Base-by-base conservation (phyloP, 1,140 invertebrate species). In the Euglossa dilemma region DNA sequence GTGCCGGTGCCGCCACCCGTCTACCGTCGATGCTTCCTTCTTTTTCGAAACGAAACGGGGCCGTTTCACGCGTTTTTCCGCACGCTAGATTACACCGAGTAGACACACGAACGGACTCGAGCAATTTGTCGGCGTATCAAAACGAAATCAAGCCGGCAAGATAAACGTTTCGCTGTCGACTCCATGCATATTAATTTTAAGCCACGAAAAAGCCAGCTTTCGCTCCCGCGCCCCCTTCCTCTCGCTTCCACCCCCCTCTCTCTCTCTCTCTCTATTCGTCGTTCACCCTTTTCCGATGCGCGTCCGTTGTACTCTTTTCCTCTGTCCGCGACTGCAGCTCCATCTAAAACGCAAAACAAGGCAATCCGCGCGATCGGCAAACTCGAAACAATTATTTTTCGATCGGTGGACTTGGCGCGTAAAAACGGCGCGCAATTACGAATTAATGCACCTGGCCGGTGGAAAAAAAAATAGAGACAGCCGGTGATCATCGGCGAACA, bases 111-210 rank as follows among this genome's bases (percentile, higher is more conserved):
- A 61, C 77, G 71, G 70, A 64, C 89, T 87, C 66, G 81, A 78
- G 91, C 91, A 90, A 93, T 94, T 93, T 92, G 93, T 93, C 92
- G 91, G 89, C 89, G 91, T 93, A 94, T 94, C 93, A 93, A 94
- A 93, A 93, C 90, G 93, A 94, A 94, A 94, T 93, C 93, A 93
- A 92, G 91, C 92, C 83, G 80, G 92, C 93, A 93, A 93, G 92
- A 93, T 93, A 94, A 94, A 94, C 92, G 93, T 93, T 93, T 92
- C 89, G 88, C 91, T 87, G 90, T 88, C 90, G 89, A 89, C 88
- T 90, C 92, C 93, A 94, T 94, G 93, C 93, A 94, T 94, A 93
- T 94, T 94, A 94, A 94, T 94, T 94, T 93, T 94, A 94, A 94
- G 92, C 93, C 91, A 87, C 88, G 89, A 92, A 92, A 92, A 92